Evolutionary conservation across 2,888 invertebrate species (phyloP), one percentile per base, ranked within the genome.

Genomic region (Eubasilissa splendida): DNA sequence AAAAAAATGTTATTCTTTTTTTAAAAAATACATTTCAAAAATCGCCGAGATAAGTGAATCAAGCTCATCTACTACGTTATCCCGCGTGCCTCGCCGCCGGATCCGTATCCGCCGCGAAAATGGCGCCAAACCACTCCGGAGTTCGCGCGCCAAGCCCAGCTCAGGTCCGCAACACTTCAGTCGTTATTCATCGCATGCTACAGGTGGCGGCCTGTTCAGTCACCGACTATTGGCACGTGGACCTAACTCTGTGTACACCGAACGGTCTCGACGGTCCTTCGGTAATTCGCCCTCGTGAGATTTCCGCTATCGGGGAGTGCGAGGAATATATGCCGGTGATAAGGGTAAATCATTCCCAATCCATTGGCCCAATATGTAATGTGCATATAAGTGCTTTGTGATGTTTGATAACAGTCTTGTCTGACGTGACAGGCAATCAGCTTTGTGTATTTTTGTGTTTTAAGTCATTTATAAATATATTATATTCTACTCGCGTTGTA

Each of bases 171-270:
- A 10, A 22, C 33, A 12, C 31, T 31, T 33, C 63, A 63, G 63
- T 12, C 63, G 63, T 63, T 31, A 63, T 31, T 63, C 42, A 33
- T 63, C 63, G 63, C 42, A 42, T 63, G 63, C 63, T 33, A 63
- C 63, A 63, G 63, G 63, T 63, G 63, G 63, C 63, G 63, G 33
- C 42, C 63, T 63, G 42, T 31, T 63, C 33, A 9, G 31, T 33
- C 33, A 5, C 63, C 31, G 33, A 63, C 63, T 22, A 31, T 12
- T 31, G 33, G 7, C 42, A 12, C 33, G 12, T 33, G 12, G 42
- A 33, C 7, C 33, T 33, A 33, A 63, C 63, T 33, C 33, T 31
- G 11, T 22, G 60, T 31, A 33, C 33, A 33, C 12, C 12, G 42
- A 31, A 33, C 12, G 12, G 42, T 31, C 63, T 22, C 7, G 12